Conservation (phyloP, 2,113 vertebrate species). For the Chaenogobius annularis region DNA sequence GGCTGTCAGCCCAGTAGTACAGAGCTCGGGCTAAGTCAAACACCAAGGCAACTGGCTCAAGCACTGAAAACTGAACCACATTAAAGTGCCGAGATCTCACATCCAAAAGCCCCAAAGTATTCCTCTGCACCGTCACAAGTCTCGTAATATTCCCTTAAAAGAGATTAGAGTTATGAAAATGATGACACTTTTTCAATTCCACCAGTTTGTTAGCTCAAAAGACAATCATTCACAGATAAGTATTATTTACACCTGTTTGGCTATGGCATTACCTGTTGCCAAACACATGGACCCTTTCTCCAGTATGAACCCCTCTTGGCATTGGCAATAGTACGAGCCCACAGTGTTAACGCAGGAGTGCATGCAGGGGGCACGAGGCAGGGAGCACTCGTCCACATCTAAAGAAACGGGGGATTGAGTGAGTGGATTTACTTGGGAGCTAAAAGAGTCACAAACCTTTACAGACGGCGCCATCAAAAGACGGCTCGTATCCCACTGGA, state of each 20-base stretch:
- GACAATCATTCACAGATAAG: not conserved
- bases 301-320: conserved; percentile 78
- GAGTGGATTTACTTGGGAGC: too few relatives aligned
- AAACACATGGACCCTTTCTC: conserved; percentile 65
- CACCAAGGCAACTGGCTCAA: conserved; percentile 66
- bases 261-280: conserved; percentile 73
- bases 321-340: conserved; percentile 80
- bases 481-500: conserved; percentile 75
- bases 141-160: conserved; percentile 74
- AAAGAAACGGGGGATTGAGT: not conserved
- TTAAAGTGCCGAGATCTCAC: conserved; percentile 69
- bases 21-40: conserved; percentile 75
- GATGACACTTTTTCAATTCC: too few relatives aligned
- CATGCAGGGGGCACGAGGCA: conserved; percentile 77
- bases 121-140: conserved; percentile 74
- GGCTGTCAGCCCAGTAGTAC: conserved; percentile 84
- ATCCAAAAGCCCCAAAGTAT: conserved; percentile 76
- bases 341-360: conserved; percentile 81
- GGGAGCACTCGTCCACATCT: conserved; percentile 87
- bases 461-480: conserved; percentile 77
- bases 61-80: conserved; percentile 56
- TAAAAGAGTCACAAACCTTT: conserved; percentile 68
- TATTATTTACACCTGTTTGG: not conserved
- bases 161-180: not conserved
- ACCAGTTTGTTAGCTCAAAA: not conserved